These are phyloP conservation scores for Okamejei kenojei DNA, from an alignment of 2,797 vertebrate species.

Conservation along the genomic window DNA sequence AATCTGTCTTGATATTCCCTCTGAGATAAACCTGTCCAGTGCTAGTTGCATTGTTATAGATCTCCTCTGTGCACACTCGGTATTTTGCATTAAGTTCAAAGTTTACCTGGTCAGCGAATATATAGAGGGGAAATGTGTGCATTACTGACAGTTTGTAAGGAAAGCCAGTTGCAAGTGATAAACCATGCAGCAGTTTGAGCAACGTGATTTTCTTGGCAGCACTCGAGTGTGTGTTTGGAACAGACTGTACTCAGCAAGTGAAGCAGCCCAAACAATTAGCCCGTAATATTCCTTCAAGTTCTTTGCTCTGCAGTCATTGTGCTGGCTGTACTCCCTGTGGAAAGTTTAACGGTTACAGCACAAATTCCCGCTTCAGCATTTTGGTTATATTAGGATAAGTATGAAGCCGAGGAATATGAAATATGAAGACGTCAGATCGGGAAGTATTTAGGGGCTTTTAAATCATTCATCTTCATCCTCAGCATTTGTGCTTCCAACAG, in stretches of 20 bases:
- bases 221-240: not conserved
- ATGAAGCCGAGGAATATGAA: not conserved
- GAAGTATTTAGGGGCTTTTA: not conserved
- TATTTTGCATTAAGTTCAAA: not conserved
- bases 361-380: not conserved
- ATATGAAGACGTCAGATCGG: not conserved
- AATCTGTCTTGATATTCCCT: no score
- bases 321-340: not conserved
- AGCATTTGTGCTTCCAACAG: not conserved
- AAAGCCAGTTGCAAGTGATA: not conserved
- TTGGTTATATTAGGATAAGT: conserved; percentile 6
- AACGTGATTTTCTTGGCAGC: not conserved
- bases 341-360: conserved; percentile 14
- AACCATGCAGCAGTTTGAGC: not conserved
- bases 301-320: not conserved
- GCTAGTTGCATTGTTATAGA: no score
- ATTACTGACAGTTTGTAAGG: not conserved
- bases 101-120: not conserved
- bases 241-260: not conserved
- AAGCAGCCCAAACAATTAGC: not conserved
- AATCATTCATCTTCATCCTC: not conserved
- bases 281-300: not conserved
- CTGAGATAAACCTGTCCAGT: no score
- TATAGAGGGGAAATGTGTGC: not conserved
- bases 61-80: no score